A percentile compares a stretch with the other conserved stretches of the same genome.
Conservation (phyloP, 2,113 vertebrate species). For the Daphoenositta chrysoptera region DNA sequence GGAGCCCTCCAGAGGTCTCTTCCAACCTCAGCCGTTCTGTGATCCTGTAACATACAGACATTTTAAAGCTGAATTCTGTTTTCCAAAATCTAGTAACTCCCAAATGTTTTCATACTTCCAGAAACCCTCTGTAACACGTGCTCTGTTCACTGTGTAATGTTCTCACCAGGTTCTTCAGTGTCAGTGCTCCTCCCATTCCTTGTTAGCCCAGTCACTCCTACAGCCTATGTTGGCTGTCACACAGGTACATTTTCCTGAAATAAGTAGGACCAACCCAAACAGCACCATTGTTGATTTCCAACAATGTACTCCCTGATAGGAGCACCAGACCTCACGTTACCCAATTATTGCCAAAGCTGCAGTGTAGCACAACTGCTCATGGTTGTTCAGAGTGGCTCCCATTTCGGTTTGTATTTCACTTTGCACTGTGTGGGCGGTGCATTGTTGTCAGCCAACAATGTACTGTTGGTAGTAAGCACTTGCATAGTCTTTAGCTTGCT, state of each 20-base stretch:
- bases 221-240: constrained; percentile 87
- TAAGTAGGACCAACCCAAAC: constrained; percentile 69
- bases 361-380: not conserved
- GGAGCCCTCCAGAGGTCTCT: not conserved
- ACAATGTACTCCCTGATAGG: constrained; percentile 83
- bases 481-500: constrained; percentile 32
- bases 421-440: constrained; percentile 86
- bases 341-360: constrained; percentile 23
- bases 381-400: constrained; percentile 13
- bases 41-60: not conserved
- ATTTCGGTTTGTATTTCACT: constrained; percentile 47
- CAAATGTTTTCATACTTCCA: not conserved
- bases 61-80: not conserved
- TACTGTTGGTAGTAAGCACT: constrained; percentile 83
- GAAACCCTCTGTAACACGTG: not conserved
- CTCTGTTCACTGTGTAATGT: constrained; percentile 70
- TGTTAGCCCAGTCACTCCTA: constrained; percentile 86
- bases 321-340: not conserved
- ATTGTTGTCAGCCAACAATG: constrained; percentile 95
- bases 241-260: constrained; percentile 82
- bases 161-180: constrained; percentile 86
- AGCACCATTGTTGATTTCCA: constrained; percentile 86
- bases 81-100: not conserved
- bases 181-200: constrained; percentile 86
- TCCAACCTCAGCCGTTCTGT: not conserved